Percentiles rank a stretch among this genome's conserved stretches.
These are phyloP conservation scores for Dastarcus helophoroides DNA, from an alignment of 2,888 invertebrate species.

Conservation along the genomic window DNA sequence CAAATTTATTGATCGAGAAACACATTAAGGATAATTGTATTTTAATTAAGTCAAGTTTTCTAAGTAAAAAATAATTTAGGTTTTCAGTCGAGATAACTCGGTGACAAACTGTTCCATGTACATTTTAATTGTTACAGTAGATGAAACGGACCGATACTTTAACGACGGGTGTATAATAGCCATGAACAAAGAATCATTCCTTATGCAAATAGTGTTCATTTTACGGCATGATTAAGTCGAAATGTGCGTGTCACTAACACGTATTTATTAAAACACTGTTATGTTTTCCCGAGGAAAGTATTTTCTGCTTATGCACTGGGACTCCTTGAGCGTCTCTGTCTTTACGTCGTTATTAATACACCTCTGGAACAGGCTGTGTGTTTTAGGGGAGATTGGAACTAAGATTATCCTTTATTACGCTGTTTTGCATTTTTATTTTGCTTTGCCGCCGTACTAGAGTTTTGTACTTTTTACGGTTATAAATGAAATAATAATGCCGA, in stretches of 20 bases:
- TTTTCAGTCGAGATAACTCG: background rate
- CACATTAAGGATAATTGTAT: no score
- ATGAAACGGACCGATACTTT: background rate
- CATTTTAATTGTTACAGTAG: no score
- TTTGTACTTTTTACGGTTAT: slow-evolving; percentile 19
- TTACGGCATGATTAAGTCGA: slow-evolving; percentile 34
- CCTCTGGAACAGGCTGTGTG: slow-evolving; percentile 31
- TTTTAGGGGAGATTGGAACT: slow-evolving; percentile 29
- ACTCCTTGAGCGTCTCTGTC: slow-evolving; percentile 3
- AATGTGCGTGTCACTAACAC: slow-evolving; percentile 37
- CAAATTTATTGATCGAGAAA: no score
- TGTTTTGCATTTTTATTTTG: slow-evolving; percentile 34
- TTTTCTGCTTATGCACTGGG: background rate
- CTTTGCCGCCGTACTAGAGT: slow-evolving; percentile 16
- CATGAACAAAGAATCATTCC: slow-evolving; percentile 31
- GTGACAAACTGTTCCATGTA: slow-evolving; percentile 1
- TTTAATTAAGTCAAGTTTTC: no score
- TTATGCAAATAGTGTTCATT: slow-evolving; percentile 34
- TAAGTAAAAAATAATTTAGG: no score
- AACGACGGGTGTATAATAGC: slow-evolving; percentile 21
- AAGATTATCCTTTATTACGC: slow-evolving; percentile 29
- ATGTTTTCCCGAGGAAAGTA: slow-evolving; percentile 11
- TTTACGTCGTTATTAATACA: slow-evolving; percentile 29
- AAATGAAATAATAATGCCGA: slow-evolving; percentile 18
- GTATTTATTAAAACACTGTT: slow-evolving; percentile 33